Conservation (phyloP, 2,113 vertebrate genomes). For the Xyrauchen texanus region DNA sequence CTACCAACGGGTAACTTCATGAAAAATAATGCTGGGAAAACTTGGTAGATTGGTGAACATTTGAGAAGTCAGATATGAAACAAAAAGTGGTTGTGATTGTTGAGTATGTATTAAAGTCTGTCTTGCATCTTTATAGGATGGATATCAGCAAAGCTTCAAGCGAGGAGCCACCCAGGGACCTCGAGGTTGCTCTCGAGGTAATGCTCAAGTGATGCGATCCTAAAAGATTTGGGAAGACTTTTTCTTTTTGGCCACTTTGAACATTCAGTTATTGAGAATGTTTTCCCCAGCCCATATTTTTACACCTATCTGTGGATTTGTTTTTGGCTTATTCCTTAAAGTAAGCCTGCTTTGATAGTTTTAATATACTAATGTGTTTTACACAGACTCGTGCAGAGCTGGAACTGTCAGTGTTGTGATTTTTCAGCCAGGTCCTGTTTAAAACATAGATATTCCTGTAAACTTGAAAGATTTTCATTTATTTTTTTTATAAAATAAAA, state of each 20-base stretch:
- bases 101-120: not conserved
- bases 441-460: slow-evolving; percentile 79
- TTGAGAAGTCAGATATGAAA: too few relatives aligned
- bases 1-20: slow-evolving; percentile 88
- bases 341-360: slow-evolving; percentile 71
- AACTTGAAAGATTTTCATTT: slow-evolving; percentile 88
- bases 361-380: slow-evolving; percentile 70
- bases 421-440: slow-evolving; percentile 72
- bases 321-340: slow-evolving; percentile 66
- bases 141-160: slow-evolving; percentile 97
- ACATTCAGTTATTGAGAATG: slow-evolving; percentile 78
- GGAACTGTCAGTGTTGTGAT: slow-evolving; percentile 69
- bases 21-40: not conserved
- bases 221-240: slow-evolving; percentile 69
- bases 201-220: slow-evolving; percentile 76
- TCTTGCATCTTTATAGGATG: slow-evolving; percentile 78
- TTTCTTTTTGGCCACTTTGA: slow-evolving; percentile 43
- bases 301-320: slow-evolving; percentile 56
- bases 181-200: slow-evolving; percentile 93
- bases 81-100: not conserved
- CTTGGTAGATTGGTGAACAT: too few relatives aligned
- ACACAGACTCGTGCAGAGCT: slow-evolving; percentile 68
- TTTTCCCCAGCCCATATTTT: slow-evolving; percentile 64
- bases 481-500: slow-evolving; percentile 87
- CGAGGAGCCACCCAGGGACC: slow-evolving; percentile 92